phyloP scores from a whole-genome alignment of 1,140 invertebrate genomes.

The Drosophila trapezifrons region DNA sequence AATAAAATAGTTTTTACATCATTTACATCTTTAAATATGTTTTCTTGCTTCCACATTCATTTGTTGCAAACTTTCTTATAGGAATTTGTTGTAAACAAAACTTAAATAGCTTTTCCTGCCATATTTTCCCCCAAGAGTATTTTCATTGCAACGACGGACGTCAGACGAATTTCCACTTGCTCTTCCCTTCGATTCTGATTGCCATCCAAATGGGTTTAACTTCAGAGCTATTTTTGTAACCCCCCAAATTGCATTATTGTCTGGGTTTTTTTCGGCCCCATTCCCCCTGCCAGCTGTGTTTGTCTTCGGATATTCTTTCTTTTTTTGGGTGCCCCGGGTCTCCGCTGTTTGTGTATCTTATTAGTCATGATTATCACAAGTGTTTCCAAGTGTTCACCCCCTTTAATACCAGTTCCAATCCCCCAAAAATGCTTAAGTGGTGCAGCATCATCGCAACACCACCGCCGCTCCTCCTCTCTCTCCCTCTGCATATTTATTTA shows the following conservation, averaged over 20 bases:
- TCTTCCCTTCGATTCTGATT: slow-evolving; percentile 1
- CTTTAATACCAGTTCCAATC: neutral
- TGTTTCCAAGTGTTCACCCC: slow-evolving; percentile 66
- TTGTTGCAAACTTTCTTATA: too few species aligned
- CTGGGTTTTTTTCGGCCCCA: slow-evolving; percentile 17
- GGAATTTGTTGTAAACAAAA: neutral
- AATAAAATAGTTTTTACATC: neutral
- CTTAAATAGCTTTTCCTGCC: neutral
- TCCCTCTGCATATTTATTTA: slow-evolving; percentile 67
- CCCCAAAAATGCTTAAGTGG: slow-evolving; percentile 15
- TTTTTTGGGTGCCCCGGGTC: slow-evolving; percentile 24
- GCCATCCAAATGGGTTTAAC: slow-evolving; percentile 14
- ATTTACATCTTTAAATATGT: neutral
- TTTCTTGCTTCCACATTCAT: too few species aligned
- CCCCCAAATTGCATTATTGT: slow-evolving; percentile 44
- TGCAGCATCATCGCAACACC: slow-evolving; percentile 25
- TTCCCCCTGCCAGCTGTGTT: slow-evolving; percentile 42
- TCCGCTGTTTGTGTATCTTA: slow-evolving; percentile 67
- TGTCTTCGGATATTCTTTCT: slow-evolving; percentile 42
- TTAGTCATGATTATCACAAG: slow-evolving; percentile 82
- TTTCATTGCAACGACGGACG: too few species aligned
- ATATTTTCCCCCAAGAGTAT: neutral
- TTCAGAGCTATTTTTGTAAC: slow-evolving; percentile 25
- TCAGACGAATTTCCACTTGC: slow-evolving; percentile 5
- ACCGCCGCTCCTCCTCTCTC: neutral